Percentiles rank a stretch among this genome's conserved stretches.
phyloP scores from a whole-genome alignment of 2,888 invertebrate species.

The Heliconius cydno region DNA sequence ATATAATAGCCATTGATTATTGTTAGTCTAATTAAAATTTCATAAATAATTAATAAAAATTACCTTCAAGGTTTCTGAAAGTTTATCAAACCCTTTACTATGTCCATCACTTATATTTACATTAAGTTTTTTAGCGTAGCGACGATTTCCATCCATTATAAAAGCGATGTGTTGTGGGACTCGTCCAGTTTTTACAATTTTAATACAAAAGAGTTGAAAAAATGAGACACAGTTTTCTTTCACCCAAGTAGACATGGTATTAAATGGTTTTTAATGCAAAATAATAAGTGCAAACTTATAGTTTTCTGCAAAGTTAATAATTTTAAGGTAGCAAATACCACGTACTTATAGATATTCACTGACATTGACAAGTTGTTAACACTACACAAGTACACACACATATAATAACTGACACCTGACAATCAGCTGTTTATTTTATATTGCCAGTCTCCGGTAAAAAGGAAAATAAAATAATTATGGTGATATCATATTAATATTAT shows the following conservation, averaged over 20 bases:
- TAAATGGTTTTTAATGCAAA: background rate
- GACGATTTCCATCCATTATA: conserved; percentile 99
- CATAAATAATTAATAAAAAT: conserved; percentile 30
- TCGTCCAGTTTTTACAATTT: conserved; percentile 90
- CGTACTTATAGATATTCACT: conserved; percentile 21
- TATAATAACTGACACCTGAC: background rate
- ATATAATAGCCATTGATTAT: background rate
- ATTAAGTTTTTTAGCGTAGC: conserved; percentile 93
- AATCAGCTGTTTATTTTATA: conserved; percentile 10
- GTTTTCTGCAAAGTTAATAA: background rate
- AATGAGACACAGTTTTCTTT: conserved; percentile 88
- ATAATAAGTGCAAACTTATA: background rate
- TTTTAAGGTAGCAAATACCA: background rate
- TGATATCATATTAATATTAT: background rate
- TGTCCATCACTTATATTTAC: conserved; percentile 92
- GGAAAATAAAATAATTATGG: background rate
- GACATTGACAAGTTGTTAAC: background rate
- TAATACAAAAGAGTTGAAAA: conserved; percentile 88
- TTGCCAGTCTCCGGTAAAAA: background rate
- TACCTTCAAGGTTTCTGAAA: conserved; percentile 90
- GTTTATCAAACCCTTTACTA: conserved; percentile 90
- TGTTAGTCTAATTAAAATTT: background rate
- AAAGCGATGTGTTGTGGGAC: conserved; percentile 97
- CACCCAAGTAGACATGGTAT: conserved; percentile 85
- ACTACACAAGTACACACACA: too few relatives aligned